phyloP scores from a whole-genome alignment of 2,113 vertebrate species.

The Spermophilus dauricus region DNA sequence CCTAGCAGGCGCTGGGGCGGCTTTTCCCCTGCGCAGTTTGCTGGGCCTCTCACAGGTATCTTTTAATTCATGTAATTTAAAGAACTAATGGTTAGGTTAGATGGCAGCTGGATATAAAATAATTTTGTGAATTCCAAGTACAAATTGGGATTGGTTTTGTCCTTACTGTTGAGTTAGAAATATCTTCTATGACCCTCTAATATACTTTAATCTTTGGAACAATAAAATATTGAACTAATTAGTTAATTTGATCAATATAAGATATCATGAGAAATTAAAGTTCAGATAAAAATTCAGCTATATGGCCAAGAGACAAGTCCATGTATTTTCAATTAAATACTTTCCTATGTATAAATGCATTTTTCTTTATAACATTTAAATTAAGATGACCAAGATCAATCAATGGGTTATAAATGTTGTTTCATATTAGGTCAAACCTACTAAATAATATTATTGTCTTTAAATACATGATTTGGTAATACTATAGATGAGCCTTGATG shows the following conservation, averaged over 20 bases:
- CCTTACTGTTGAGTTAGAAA: neutral
- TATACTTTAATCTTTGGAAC: neutral
- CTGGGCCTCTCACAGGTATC: neutral
- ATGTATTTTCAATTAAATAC: neutral
- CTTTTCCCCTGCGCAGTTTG: too few relatives aligned
- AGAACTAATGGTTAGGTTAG: neutral
- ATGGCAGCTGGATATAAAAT: neutral
- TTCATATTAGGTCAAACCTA: neutral
- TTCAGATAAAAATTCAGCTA: neutral
- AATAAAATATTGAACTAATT: neutral
- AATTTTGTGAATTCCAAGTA: neutral
- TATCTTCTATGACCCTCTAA: neutral
- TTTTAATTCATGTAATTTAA: neutral
- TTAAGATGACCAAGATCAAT: neutral
- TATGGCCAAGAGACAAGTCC: neutral
- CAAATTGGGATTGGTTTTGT: neutral
- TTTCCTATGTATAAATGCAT: neutral
- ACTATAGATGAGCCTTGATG: neutral
- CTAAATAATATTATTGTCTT: neutral
- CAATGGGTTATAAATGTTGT: neutral
- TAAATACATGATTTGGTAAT: neutral
- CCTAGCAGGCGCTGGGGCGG: too few relatives aligned
- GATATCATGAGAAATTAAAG: neutral
- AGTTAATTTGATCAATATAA: neutral
- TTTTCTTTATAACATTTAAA: constrained; percentile 3